Percentiles rank a stretch among this genome's conserved stretches.
These are phyloP conservation scores for Magallana nippona DNA, from an alignment of 2,888 invertebrate species.

Conservation along the genomic window DNA sequence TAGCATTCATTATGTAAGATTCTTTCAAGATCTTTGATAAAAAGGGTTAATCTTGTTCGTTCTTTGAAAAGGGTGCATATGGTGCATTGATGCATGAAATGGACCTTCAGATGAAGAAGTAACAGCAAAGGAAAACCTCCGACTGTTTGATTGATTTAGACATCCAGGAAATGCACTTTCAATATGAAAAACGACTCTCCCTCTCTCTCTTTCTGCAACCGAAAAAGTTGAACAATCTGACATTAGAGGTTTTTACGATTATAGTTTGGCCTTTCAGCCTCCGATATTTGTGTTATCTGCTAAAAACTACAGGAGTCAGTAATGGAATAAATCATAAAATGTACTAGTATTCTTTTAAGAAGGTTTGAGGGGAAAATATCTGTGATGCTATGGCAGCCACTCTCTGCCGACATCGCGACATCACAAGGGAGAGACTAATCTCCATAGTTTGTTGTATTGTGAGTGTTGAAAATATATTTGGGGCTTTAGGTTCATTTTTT, in stretches of 20 bases:
- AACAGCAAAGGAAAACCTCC: neutral
- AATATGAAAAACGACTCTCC: no score
- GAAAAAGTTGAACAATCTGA: no score
- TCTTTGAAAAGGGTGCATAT: constrained; percentile 12
- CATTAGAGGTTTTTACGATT: neutral
- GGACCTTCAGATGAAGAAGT: neutral
- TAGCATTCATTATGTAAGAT: neutral
- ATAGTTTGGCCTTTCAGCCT: constrained; percentile 14
- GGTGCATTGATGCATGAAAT: constrained; percentile 13
- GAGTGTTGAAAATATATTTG: neutral
- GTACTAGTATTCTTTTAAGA: neutral
- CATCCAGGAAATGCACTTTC: neutral
- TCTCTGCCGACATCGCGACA: neutral
- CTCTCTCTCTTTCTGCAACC: no score
- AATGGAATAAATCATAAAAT: neutral
- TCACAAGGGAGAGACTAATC: no score
- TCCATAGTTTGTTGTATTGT: neutral
- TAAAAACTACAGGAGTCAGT: neutral
- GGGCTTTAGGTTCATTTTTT: neutral
- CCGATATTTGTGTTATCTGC: neutral
- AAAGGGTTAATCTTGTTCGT: neutral
- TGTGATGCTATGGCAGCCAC: neutral
- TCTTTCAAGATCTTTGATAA: neutral
- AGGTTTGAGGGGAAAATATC: neutral
- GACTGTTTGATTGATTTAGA: constrained; percentile 1